Conservation (phyloP, 2,888 invertebrate species). For the Troides aeacus region DNA sequence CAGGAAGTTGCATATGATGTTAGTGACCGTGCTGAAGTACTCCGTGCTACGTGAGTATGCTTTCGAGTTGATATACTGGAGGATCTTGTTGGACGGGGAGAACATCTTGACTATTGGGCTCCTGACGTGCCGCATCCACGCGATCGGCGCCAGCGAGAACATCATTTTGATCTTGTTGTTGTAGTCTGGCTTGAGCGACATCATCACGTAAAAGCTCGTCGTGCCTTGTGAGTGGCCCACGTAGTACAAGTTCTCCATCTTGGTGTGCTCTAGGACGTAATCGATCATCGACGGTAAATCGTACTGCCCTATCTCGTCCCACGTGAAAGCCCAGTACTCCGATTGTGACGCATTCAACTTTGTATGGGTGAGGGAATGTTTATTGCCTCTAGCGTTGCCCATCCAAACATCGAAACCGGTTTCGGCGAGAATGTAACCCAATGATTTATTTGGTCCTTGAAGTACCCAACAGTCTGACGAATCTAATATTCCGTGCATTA, state of each 20-base stretch:
- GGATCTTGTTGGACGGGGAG: constrained; percentile 44
- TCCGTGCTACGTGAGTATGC: constrained; percentile 45
- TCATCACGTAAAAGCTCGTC: constrained; percentile 79
- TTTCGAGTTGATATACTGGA: constrained; percentile 48
- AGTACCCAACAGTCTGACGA: constrained; percentile 87
- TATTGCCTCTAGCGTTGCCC: constrained; percentile 90
- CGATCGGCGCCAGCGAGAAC: constrained; percentile 81
- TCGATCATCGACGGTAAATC: constrained; percentile 88
- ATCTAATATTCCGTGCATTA: constrained; percentile 90
- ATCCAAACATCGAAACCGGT: constrained; percentile 88
- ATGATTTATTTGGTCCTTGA: constrained; percentile 80
- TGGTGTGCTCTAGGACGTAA: constrained; percentile 73
- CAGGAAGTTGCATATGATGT: constrained; percentile 45
- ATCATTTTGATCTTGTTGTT: constrained; percentile 77
- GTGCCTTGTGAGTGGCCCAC: constrained; percentile 87
- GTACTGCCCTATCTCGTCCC: constrained; percentile 86
- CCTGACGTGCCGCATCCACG: constrained; percentile 71
- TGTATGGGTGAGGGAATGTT: constrained; percentile 81
- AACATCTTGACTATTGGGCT: constrained; percentile 55
- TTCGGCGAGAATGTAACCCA: constrained; percentile 83
- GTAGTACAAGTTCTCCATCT: constrained; percentile 78
- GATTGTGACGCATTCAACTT: constrained; percentile 37
- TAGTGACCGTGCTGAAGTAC: constrained; percentile 47
- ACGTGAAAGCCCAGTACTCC: constrained; percentile 77
- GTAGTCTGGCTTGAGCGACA: constrained; percentile 76